Evolutionary conservation across 2,888 invertebrate genomes (phyloP).

Genomic region (Folsomia manolachei): DNA sequence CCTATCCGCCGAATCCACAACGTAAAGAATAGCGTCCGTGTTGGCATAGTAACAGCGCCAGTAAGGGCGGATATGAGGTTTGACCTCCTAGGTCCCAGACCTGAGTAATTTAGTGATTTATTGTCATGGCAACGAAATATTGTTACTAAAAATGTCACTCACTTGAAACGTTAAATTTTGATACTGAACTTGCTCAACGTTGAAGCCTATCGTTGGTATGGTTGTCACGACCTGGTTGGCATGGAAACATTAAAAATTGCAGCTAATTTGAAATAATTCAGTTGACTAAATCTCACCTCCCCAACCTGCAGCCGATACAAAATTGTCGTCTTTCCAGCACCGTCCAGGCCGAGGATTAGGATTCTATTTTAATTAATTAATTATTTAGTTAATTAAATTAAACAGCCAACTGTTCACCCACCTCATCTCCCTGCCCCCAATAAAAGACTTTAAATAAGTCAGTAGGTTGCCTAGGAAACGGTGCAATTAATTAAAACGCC

Average conservation of each 20-base stretch:
- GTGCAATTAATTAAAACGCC: neutral
- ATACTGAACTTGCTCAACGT: conserved; percentile 98
- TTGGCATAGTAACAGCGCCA: conserved; percentile 99
- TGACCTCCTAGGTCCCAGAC: conserved; percentile 39
- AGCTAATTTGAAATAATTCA: no score
- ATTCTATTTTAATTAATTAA: neutral
- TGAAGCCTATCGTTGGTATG: conserved; percentile 97
- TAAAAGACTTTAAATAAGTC: conserved; percentile 91
- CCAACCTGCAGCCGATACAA: conserved; percentile 96
- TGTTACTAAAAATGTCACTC: no score
- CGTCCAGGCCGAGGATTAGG: conserved; percentile 74
- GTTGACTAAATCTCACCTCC: no score
- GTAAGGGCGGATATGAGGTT: conserved; percentile 72
- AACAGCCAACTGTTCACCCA: conserved; percentile 53
- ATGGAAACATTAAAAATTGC: no score
- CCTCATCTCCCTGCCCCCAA: conserved; percentile 96
- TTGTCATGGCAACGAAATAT: no score
- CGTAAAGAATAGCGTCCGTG: conserved; percentile 99
- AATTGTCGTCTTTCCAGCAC: conserved; percentile 99
- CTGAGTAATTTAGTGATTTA: conserved; percentile 5
- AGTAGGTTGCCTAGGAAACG: conserved; percentile 75
- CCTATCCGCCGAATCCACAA: conserved; percentile 97
- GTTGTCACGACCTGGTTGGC: no score
- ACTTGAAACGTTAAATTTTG: conserved; percentile 98
- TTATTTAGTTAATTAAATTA: neutral